Base-by-base conservation (phyloP, 2,888 invertebrate genomes). In the Thymelicus sylvestris region DNA sequence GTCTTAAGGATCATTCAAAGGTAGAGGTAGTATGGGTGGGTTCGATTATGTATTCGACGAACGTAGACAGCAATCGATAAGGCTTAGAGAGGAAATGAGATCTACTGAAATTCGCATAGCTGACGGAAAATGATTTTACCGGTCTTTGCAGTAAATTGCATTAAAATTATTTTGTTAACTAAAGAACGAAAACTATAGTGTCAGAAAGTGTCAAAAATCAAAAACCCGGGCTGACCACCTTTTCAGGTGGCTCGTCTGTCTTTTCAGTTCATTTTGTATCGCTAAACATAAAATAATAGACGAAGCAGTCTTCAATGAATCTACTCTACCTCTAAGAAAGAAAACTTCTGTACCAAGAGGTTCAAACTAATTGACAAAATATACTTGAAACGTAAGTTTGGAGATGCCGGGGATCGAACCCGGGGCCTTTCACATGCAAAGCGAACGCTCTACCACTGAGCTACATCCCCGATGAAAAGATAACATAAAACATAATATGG, bases 361-460 rank as follows among this genome's bases (percentile, higher is more conserved):
- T 19, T 19, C 19, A 19, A 19, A 19, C 1, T 19, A 19, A 0
- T 19, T 1, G 19, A 3, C 31, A 31, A 31, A 31, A 31, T 31
- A 31, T 31, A 1, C 31, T 44, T 0, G 4, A 10, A 12, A 44
- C 8, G 12, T 44, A 44, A 31, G 7, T 7, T 74, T 96, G 97
- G 97, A 96, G 97, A 96, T 97, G 97, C 97, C 96, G 97, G 97
- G 97, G 97, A 97, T 98, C 96, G 97, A 98, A 98, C 97, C 97
- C 97, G 96, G 97, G 97, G 96, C 97, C 97, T 98, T 97, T 97
- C 97, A 97, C 97, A 97, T 98, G 97, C 98, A 97, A 98, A 98
- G 98, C 97, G 97, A 97, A 97, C 97, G 97, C 97, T 98, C 97
- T 97, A 98, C 98, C 98, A 97, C 97, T 98, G 97, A 98, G 97